These are phyloP conservation scores for Echinarachnius parma DNA, from an alignment of 53 echinoderm and acorn worm species.

Conservation along the genomic window DNA sequence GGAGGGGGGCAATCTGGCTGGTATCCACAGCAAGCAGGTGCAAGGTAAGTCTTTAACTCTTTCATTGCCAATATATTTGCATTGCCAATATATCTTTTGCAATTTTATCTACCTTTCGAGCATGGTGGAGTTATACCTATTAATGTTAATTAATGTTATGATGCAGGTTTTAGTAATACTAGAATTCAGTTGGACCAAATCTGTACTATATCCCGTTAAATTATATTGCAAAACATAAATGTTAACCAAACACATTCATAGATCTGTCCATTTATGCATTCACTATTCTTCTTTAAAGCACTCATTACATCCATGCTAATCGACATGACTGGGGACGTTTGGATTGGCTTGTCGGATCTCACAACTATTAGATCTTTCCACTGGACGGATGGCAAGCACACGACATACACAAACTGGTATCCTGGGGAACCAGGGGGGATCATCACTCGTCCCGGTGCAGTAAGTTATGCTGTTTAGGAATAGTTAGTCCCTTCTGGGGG, in stretches of 20 bases:
- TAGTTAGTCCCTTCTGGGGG: too few species aligned
- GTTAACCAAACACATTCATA: too few species aligned
- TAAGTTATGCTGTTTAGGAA: conserved; percentile 2
- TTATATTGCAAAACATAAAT: too few species aligned
- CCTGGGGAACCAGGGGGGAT: conserved; percentile 54
- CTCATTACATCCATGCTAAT: conserved; percentile 36
- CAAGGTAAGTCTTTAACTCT: conserved; percentile 34
- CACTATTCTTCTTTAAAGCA: conserved; percentile 23
- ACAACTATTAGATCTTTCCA: conserved; percentile 42
- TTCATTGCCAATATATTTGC: too few species aligned
- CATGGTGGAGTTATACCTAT: too few species aligned
- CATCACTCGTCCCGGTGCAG: conserved; percentile 14
- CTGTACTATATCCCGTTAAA: too few species aligned
- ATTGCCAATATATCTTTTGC: too few species aligned
- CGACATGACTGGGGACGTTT: conserved; percentile 39
- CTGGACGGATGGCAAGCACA: conserved; percentile 58
- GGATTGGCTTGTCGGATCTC: conserved; percentile 59
- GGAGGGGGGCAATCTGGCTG: conserved; percentile 58
- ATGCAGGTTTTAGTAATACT: neutral
- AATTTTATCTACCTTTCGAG: neutral
- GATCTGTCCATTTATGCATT: too few species aligned
- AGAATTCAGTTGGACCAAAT: too few species aligned
- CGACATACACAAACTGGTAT: conserved; percentile 71
- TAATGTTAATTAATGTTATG: neutral
- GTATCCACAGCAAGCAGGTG: conserved; percentile 50